Evolutionary conservation across 2,113 vertebrate species (phyloP), one percentile per base, ranked within the genome.

Genomic region (Heterotilapia buettikoferi): DNA sequence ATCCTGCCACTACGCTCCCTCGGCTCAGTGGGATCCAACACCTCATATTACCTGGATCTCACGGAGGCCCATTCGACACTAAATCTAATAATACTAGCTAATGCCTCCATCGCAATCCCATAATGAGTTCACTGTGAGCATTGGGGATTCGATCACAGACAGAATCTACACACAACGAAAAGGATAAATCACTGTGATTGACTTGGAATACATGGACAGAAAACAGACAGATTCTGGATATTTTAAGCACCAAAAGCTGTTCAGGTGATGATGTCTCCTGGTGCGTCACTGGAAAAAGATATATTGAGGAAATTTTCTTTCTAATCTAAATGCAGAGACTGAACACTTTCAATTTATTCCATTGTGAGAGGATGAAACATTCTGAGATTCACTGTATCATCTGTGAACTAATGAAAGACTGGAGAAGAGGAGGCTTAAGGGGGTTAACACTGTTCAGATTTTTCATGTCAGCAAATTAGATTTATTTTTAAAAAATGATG

Each of bases 81-180:
- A 88, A 92, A 95, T 94, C 94, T 92, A 95, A 95, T 94, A 93
- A 94, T 92, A 89, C 85, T 78, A 82, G 40, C 88, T 91, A 93
- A 94, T 92, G 84, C 89, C 84, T 92, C 92, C 79, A 90, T 95
- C 89, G 71, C 91, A 84, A 59, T 84, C 40, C 71, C 36, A 19
- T 91, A 93, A 93, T 85, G 91, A 92, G 89, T 84, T 86, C 13
- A 52, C 86, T 57, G 83, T 86, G 87, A 68, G 73, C 86, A 83
- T 21, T 19, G 18, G 84, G 76, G 82, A 84, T 61, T 84, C 18
- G 14, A 92, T 91, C 88, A 84, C n/a, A 82, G 80, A 86, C 47
- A 91, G 52, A 89, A 85, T 90, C 76, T 56, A 86, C 83, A 93
- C 84, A 84, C 80, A 76, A 91, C 18, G 43, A 82, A 83, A 82